Evolutionary conservation across 64 coral and sea anemone genomes (phyloP), one percentile per base, ranked within the genome.

Genomic region (Montipora efflorescens): DNA sequence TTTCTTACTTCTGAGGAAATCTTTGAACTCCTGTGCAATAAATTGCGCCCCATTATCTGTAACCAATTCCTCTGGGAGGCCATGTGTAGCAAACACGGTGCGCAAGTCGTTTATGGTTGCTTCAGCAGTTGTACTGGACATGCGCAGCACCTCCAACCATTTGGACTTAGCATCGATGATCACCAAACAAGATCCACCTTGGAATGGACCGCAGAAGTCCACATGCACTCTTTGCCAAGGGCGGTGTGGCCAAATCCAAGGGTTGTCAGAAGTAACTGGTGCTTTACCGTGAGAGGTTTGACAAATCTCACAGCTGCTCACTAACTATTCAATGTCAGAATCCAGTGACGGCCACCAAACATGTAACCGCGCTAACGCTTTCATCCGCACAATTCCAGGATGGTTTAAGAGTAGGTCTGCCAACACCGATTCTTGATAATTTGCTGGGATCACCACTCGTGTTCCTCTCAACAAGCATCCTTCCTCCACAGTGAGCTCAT

Each of bases 401-500:
- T 12, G 15, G 50, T 5, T 88, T 15, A 11, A 88, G 11, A 14
- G 20, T 43, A 4, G 81, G 93, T 79, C 87, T 20, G 45, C 19
- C 58, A 94, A 61, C 13, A 89, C 87, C 47, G 53, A 57, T 47
- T 61, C 59, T 51, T 55, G 18, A 10, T 50, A 50, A 5, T 75
- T 61, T 28, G 78, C 13, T 5, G 92, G 77, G 43, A 94, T 83
- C 53, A 94, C 75, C 9, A 89, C 92, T 36, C 92, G 57, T 15
- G 64, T 75, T 10, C 92, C 86, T 23, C 85, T 59, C 51, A 94
- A 82, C 23, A 93, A 13, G 45, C 91, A 93, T 22, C 84, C 77
- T 48, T 93, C 81, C 79, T 87, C 58, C 0, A 87, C 55, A 11
- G 57, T 88, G 25, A 88, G 49, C 77, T 93, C 92, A 67, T 78